Base-by-base conservation (phyloP, 2,888 invertebrate genomes). In the Odontocolon sp. region DNA sequence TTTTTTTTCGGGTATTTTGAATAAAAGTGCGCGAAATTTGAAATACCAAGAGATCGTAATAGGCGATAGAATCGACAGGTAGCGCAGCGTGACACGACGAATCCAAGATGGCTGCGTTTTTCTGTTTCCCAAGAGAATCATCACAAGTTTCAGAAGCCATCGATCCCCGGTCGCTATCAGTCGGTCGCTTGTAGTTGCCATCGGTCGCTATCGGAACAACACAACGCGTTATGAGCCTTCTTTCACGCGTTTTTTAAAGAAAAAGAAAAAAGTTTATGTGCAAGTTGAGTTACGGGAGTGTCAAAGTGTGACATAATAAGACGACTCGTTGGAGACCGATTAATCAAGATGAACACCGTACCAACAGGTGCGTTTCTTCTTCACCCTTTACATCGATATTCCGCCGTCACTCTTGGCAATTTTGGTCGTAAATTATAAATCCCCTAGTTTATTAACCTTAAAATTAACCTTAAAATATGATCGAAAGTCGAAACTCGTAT, bases 301-400 rank as follows among this genome's bases (percentile, higher is more conserved):
- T 64, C 26, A 4, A 23, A 9, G 36, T 26, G 63, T 64, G 33
- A 38, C 61, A 21, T 36, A 36, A 14, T 33, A 45, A 11, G 3
- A 31, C 42, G 36, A 63, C 31, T 31, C 36, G 16, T 8, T 6
- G 33, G 5, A 14, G 36, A 18, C 16, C 52, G 38, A 67, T 56
- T 64, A 14, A 47, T 47, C 80, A 83, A 85, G 80, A 88, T 88
- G 88, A 88, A 84, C 82, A 85, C 79, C 84, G 81, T 88, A 83
- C 86, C 88, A 88, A 87, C 87, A 88, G 88, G 88, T 88, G 86
- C 87, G 83, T 28, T 57, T 71, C 50, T 67, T 69, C 64, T 67
- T 54, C 42, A 21, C 16, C 16, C 42, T 47, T 21, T 8, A 1
- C 11, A 26, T 40, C 33, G 28, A 54, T 66, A 40, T 11, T n/a